phyloP scores from a whole-genome alignment of 2,113 vertebrate genomes.

The Aix galericulata region DNA sequence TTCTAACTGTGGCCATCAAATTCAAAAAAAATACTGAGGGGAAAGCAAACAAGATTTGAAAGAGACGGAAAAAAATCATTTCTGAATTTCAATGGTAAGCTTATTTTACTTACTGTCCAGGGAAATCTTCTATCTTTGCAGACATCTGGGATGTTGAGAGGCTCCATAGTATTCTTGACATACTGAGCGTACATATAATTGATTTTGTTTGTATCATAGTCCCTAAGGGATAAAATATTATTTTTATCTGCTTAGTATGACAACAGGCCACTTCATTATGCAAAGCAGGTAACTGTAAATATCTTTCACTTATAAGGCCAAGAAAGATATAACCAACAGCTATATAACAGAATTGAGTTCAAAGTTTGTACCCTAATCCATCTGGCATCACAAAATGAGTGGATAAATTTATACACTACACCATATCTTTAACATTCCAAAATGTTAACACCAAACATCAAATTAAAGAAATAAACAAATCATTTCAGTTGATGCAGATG shows the following conservation, averaged over 20 bases:
- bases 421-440: background rate
- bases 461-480: constrained; percentile 11
- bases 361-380: background rate
- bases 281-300: background rate
- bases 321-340: background rate
- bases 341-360: background rate
- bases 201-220: constrained; percentile 85
- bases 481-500: background rate
- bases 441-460: background rate
- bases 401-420: background rate
- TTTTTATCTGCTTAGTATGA: background rate
- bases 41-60: background rate
- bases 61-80: background rate
- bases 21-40: background rate
- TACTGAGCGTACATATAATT: constrained; percentile 98
- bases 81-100: background rate
- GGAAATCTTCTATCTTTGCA: constrained; percentile 89
- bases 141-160: constrained; percentile 91
- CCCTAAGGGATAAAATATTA: constrained; percentile 74
- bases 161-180: constrained; percentile 91
- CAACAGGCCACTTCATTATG: background rate
- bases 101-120: constrained; percentile 86
- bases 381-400: background rate
- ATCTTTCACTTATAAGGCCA: background rate
- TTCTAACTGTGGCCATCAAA: background rate